A percentile compares a stretch with the other conserved stretches of the same genome.
phyloP scores from a whole-genome alignment of 2,797 vertebrate species.

The Miichthys miiuy region DNA sequence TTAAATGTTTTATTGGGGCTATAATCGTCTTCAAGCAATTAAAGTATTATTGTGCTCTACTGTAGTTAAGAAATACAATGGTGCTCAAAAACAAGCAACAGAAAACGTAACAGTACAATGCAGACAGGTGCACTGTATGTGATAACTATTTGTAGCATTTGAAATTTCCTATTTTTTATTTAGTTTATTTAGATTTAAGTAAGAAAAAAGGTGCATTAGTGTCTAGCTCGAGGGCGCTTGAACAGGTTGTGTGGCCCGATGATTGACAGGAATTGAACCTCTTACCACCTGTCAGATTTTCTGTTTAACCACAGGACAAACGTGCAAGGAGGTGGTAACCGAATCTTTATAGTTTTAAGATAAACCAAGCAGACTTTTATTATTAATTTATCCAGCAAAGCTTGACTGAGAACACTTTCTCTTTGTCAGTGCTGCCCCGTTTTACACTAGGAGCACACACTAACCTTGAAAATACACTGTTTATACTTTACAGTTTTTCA shows the following conservation, averaged over 20 bases:
- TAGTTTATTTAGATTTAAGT: neutral
- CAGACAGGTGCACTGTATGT: slow-evolving; percentile 2
- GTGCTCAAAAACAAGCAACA: neutral
- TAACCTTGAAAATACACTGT: neutral
- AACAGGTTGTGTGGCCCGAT: slow-evolving; percentile 7
- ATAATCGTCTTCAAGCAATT: neutral
- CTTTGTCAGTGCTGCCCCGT: neutral
- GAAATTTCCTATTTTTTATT: neutral
- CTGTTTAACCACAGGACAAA: neutral
- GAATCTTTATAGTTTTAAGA: neutral
- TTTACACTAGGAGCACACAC: neutral
- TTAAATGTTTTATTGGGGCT: neutral
- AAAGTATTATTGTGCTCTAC: neutral
- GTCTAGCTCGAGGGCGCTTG: neutral
- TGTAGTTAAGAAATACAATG: neutral
- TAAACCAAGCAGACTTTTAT: neutral
- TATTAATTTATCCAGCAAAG: neutral
- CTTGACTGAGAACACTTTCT: neutral
- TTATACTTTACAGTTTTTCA: neutral
- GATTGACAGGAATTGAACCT: neutral
- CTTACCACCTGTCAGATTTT: neutral
- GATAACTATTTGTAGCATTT: neutral
- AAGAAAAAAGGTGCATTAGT: neutral
- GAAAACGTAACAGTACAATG: neutral
- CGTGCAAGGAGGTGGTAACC: neutral